A percentile compares a stretch with the other conserved stretches of the same genome.
phyloP scores from a whole-genome alignment of 2,888 invertebrate genomes.

The Polyommatus iphigenia region DNA sequence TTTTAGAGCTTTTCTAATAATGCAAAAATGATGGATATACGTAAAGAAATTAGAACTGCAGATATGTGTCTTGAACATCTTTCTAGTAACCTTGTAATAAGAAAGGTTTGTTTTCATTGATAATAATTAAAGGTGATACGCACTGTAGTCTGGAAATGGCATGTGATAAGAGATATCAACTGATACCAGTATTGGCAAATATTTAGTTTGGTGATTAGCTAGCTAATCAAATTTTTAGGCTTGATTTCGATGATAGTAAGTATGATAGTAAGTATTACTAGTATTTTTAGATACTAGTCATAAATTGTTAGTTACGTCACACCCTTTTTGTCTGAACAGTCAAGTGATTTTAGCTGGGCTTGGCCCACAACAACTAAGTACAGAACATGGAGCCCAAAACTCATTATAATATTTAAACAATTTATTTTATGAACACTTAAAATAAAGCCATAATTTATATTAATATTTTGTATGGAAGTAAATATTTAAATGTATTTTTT shows the following conservation, averaged over 20 bases:
- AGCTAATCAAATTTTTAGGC: conserved; percentile 13
- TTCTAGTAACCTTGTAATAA: not conserved
- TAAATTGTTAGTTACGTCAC: not conserved
- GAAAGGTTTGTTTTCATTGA: not conserved
- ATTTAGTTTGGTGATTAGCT: conserved; percentile 6
- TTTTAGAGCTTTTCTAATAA: too few relatives aligned
- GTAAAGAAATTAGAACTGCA: too few relatives aligned
- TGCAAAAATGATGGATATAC: too few relatives aligned
- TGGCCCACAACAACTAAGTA: too few relatives aligned
- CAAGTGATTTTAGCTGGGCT: not conserved
- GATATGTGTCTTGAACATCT: too few relatives aligned
- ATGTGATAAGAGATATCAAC: not conserved
- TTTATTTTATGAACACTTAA: too few relatives aligned
- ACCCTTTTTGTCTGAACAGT: not conserved
- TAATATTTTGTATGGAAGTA: too few relatives aligned
- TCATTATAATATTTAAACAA: too few relatives aligned
- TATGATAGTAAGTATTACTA: not conserved
- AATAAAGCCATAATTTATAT: too few relatives aligned
- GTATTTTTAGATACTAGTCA: not conserved
- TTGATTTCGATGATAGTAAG: not conserved
- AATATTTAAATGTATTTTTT: not conserved
- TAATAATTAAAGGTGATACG: not conserved
- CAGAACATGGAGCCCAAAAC: too few relatives aligned
- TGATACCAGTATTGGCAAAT: not conserved
- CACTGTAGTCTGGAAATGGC: not conserved